phyloP scores from a whole-genome alignment of 2,797 vertebrate genomes.

The Lutjanus argentimaculatus region DNA sequence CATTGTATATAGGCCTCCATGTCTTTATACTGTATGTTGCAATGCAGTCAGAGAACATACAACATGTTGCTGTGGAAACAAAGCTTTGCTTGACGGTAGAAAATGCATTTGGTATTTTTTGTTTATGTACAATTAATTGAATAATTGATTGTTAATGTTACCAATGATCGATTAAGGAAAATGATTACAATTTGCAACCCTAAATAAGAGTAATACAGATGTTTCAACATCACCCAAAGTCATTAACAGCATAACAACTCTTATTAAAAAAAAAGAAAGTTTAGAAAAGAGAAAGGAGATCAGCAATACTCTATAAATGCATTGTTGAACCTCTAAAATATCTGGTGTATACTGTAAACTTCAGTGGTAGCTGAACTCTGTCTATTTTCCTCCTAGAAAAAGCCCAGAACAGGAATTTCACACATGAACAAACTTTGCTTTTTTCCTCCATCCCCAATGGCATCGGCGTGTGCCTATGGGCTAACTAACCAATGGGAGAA shows the following conservation, averaged over 20 bases:
- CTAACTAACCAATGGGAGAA: conserved; percentile 63
- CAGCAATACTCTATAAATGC: conserved; percentile 3
- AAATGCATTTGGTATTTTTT: no score
- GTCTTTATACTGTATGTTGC: no score
- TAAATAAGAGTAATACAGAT: background rate
- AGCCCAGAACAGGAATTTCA: conserved; percentile 62
- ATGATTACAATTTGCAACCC: no score
- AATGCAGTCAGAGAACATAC: no score
- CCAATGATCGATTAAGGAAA: no score
- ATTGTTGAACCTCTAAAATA: conserved; percentile 6
- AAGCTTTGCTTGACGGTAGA: no score
- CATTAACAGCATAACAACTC: conserved; percentile 14
- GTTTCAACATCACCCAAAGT: conserved; percentile 14
- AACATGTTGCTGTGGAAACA: no score
- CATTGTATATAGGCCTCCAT: no score
- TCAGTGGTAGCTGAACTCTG: conserved; percentile 35
- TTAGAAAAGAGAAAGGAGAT: background rate
- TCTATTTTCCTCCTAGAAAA: conserved; percentile 33
- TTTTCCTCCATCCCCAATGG: conserved; percentile 49
- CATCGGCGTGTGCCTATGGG: conserved; percentile 44
- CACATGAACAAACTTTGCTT: conserved; percentile 68
- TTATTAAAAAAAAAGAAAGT: background rate
- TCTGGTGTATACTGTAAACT: conserved; percentile 9
- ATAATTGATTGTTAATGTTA: no score
- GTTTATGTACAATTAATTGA: no score